Base-by-base conservation (phyloP, 2,888 invertebrate species). In the Drosophila dives region DNA sequence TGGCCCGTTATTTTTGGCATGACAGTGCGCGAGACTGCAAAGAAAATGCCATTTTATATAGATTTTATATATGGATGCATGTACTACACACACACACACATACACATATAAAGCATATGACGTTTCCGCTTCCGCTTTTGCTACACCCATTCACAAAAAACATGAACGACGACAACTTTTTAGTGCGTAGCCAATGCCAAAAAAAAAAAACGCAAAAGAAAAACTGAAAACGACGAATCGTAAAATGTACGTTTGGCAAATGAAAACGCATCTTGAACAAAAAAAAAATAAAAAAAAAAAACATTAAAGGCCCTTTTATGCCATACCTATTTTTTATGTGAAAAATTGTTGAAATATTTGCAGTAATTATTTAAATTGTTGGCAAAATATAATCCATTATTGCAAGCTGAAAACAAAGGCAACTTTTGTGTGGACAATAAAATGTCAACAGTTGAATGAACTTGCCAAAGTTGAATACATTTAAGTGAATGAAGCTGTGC, bases 51-150 rank as follows among this genome's bases (percentile, higher is more conserved):
- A 64, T 83, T 83, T 70, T 72, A 76, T 65, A 58, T 71, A 40
- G 53, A 65, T 48, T 61, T 60, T 70, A 70, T 65, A 59, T 65
- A 54, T 45, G 45, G 15, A 45, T 38, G 55, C 53, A 64, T 65
- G 38, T 53, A 34, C 61, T 32, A 49, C 40, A 69, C 36, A 48
- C 38, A 54, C 53, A 33, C 34, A 4, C 54, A 20, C 23, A 49
- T 48, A 64, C 38, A 72, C 62, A 61, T 72, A 83, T 66, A 75
- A 64, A 72, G 66, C 78, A 75, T 89, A 76, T 85, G 88, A 86
- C 71, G 74, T 86, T 85, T 85, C 85, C 85, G 85, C 54, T 85
- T 85, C 85, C 85, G 90, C 65, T 86, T 82, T 88, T 90, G 89
- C 67, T 85, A 73, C 74, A 66, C 51, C 59, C 74, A 83, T 86